Evolutionary conservation across 2,888 invertebrate genomes (phyloP).

Genomic region (Synergus itoensis): DNA sequence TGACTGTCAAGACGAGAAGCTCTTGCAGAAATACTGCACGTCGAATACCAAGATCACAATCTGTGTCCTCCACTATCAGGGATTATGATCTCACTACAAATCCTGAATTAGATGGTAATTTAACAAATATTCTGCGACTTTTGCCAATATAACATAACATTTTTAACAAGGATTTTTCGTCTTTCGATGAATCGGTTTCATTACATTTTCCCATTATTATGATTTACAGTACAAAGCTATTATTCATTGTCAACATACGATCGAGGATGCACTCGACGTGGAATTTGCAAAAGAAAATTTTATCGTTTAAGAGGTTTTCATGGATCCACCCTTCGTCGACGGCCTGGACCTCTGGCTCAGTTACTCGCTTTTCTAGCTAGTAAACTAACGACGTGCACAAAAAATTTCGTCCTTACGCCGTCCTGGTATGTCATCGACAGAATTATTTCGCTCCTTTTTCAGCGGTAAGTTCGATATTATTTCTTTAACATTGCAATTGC

Average conservation of each 20-base stretch:
- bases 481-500: not conserved
- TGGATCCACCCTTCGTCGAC: conserved; percentile 59
- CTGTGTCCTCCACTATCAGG: conserved; percentile 57
- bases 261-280: conserved; percentile 58
- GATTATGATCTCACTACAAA: conserved; percentile 58
- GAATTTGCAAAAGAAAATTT: conserved; percentile 65
- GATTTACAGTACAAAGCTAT: conserved; percentile 26
- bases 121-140: not conserved
- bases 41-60: conserved; percentile 56
- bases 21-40: conserved; percentile 50
- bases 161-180: not conserved
- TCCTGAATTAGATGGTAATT: conserved; percentile 59
- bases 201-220: not conserved
- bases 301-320: conserved; percentile 60
- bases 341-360: conserved; percentile 67
- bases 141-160: not conserved
- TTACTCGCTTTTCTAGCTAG: conserved; percentile 64
- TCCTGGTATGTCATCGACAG: conserved; percentile 65
- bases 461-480: conserved; percentile 58
- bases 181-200: no score
- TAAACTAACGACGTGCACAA: conserved; percentile 65
- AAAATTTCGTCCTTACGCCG: conserved; percentile 63
- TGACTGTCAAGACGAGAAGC: conserved; percentile 56
- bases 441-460: conserved; percentile 62
- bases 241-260: conserved; percentile 47